Percentiles rank a stretch among this genome's conserved stretches.
phyloP scores from a whole-genome alignment of 2,113 vertebrate species.

The Melanerpes aurifrons region DNA sequence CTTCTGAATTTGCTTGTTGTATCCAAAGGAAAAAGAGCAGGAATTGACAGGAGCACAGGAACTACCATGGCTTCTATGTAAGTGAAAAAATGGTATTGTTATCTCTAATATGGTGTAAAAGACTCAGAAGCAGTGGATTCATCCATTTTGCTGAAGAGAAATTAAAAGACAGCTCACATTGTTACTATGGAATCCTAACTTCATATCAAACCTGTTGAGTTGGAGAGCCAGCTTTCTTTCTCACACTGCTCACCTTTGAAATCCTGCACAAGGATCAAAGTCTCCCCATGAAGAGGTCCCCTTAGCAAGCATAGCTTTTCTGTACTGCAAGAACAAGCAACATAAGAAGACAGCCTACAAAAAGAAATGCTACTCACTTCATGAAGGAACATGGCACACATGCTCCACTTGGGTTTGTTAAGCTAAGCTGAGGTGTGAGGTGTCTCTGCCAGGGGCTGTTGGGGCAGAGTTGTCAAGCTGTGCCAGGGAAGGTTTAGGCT shows the following conservation, averaged over 20 bases:
- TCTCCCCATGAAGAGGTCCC: neutral
- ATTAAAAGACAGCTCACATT: neutral
- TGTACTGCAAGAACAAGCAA: neutral
- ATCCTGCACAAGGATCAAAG: neutral
- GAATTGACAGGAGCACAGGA: neutral
- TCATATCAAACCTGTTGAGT: neutral
- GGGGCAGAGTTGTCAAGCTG: neutral
- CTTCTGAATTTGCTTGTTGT: neutral
- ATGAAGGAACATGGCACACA: neutral
- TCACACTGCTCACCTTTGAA: neutral
- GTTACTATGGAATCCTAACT: neutral
- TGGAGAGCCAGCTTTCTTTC: neutral
- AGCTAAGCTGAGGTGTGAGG: neutral
- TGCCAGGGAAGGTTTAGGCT: too few relatives aligned
- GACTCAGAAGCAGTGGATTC: neutral
- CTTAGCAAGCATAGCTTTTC: neutral
- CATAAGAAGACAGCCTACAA: neutral
- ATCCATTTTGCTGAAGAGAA: neutral
- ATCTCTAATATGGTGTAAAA: neutral
- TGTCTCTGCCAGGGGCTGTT: neutral
- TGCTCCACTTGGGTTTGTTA: neutral
- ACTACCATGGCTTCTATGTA: neutral
- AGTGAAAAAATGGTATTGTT: neutral
- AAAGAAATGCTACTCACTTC: neutral
- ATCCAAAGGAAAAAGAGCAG: neutral